These are phyloP conservation scores for Phalacrocorax carbo DNA, from an alignment of 2,113 vertebrate genomes.

Conservation along the genomic window DNA sequence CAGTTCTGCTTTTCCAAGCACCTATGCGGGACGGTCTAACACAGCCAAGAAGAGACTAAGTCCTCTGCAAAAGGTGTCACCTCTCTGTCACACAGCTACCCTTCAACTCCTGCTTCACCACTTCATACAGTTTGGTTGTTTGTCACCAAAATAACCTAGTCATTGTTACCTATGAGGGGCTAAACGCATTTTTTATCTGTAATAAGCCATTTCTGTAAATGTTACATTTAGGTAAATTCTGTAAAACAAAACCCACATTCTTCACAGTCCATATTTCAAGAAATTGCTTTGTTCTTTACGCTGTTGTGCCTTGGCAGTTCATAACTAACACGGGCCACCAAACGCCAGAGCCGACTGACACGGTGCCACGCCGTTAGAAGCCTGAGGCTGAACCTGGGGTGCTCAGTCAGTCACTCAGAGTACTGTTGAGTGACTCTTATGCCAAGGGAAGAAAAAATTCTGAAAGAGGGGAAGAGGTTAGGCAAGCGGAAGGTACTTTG, in stretches of 20 bases:
- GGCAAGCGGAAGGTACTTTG: background rate
- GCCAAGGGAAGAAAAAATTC: fast-evolving
- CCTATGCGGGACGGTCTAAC: fast-evolving
- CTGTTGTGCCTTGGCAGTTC: background rate
- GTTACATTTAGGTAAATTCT: fast-evolving
- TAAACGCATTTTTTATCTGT: background rate
- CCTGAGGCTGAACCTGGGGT: background rate
- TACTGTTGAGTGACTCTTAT: background rate
- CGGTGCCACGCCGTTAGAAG: background rate
- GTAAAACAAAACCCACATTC: background rate
- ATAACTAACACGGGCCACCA: background rate
- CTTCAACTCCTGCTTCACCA: background rate
- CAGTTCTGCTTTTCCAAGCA: background rate
- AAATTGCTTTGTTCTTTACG: background rate
- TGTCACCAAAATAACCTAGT: background rate
- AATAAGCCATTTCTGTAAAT: background rate
- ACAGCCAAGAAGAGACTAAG: background rate
- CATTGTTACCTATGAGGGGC: background rate
- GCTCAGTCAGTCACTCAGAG: background rate
- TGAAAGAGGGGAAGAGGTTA: too few species aligned
- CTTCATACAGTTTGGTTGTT: fast-evolving
- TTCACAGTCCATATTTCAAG: fast-evolving
- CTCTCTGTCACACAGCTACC: background rate
- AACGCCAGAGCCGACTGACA: background rate
- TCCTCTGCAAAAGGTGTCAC: background rate